Conservation (phyloP, 1,140 invertebrate species). For the Scaptomyza hsui region DNA sequence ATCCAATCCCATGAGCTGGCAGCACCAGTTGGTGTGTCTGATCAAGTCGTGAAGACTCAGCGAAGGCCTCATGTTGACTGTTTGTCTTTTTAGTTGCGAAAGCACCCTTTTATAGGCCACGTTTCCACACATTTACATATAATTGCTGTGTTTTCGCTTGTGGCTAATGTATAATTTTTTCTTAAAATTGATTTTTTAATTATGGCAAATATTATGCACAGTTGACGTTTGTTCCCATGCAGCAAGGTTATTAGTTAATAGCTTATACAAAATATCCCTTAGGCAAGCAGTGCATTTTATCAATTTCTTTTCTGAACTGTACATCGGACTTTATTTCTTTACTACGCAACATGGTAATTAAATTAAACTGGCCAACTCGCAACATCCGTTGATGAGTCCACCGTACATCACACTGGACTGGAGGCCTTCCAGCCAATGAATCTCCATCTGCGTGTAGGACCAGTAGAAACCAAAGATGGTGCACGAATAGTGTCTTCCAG, state of each 20-base stretch:
- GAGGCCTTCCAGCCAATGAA: conserved; percentile 45
- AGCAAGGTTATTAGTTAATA: conserved; percentile 10
- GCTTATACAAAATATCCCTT: neutral
- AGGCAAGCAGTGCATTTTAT: neutral
- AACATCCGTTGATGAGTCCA: conserved; percentile 23
- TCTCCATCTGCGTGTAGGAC: conserved; percentile 13
- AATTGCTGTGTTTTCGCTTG: conserved; percentile 20
- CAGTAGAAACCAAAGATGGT: conserved; percentile 39
- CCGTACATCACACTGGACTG: conserved; percentile 55
- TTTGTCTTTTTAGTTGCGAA: neutral
- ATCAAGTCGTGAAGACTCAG: conserved; percentile 34
- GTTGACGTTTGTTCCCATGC: conserved; percentile 14
- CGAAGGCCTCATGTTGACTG: conserved; percentile 37
- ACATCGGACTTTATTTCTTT: no score
- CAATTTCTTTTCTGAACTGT: no score
- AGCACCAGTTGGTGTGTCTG: conserved; percentile 36
- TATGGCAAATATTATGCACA: conserved; percentile 24
- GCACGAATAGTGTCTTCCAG: conserved; percentile 31
- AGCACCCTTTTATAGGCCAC: conserved; percentile 28
- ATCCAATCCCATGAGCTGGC: conserved; percentile 45
- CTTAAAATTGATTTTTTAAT: conserved; percentile 38
- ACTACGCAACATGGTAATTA: no score
- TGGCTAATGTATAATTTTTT: conserved; percentile 26
- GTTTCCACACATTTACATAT: neutral
- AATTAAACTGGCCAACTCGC: conserved; percentile 41